Conservation (phyloP, 2,797 vertebrate species). For the Hapalemur alaotrensis region DNA sequence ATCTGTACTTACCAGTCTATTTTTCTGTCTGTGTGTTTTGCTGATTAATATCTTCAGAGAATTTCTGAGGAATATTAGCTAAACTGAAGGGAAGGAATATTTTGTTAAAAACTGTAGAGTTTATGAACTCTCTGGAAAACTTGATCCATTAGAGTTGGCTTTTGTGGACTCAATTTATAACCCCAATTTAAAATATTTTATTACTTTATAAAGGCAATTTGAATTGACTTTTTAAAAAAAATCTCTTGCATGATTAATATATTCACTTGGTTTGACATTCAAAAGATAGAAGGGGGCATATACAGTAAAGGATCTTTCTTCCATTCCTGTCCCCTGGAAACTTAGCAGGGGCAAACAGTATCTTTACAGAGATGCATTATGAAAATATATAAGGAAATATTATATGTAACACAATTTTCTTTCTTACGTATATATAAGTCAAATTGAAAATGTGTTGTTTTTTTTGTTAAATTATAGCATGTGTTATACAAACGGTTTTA, state of each 20-base stretch:
- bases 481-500: not conserved
- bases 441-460: not conserved
- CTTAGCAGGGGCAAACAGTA: not conserved
- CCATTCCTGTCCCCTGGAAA: not conserved
- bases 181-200: not conserved
- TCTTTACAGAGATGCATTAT: not conserved
- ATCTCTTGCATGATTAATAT: not conserved
- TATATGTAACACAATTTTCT: not conserved
- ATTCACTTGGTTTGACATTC: not conserved
- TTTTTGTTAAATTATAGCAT: not conserved
- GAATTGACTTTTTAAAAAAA: not conserved
- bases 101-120: not conserved
- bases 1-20: not conserved
- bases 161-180: not conserved
- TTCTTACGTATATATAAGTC: not conserved
- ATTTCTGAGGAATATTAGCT: not conserved
- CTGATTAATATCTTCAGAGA: not conserved
- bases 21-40: conserved; percentile 8
- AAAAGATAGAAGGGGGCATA: not conserved
- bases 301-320: not conserved
- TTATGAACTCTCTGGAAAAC: not conserved
- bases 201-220: not conserved
- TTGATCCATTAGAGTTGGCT: not conserved
- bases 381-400: not conserved
- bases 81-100: not conserved